Evolutionary conservation across 2,888 invertebrate genomes (phyloP).

Genomic region (Aphidoletes aphidimyza): DNA sequence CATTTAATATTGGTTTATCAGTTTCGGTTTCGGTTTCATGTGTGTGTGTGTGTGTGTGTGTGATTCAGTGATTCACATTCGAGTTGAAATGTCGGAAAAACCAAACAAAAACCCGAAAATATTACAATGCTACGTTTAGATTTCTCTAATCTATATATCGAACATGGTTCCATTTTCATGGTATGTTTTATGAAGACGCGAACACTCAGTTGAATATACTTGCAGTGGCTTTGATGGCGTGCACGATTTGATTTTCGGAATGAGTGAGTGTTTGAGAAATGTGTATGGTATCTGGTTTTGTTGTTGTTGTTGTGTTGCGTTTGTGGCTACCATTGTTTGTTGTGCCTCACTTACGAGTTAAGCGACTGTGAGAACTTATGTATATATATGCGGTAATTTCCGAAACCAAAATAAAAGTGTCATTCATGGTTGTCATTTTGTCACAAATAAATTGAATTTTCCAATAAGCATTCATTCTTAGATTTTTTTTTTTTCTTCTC

Average conservation of each 20-base stretch:
- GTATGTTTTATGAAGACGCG: background rate
- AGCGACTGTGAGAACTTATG: slow-evolving; percentile 27
- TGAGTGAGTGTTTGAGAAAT: too few species aligned
- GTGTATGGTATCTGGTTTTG: background rate
- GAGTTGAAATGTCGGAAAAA: background rate
- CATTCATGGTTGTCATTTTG: slow-evolving; percentile 53
- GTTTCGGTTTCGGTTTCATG: slow-evolving; percentile 52
- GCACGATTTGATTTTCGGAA: background rate
- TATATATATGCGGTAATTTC: slow-evolving; percentile 52
- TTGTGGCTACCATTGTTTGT: background rate
- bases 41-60: too few species aligned
- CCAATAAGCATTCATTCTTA: slow-evolving; percentile 35
- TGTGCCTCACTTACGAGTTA: slow-evolving; percentile 16
- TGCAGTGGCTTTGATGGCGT: background rate
- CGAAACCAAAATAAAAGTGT: slow-evolving; percentile 53
- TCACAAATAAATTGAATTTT: slow-evolving; percentile 54
- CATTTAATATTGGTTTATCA: slow-evolving; percentile 10
- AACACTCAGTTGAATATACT: background rate
- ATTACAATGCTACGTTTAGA: slow-evolving; percentile 28
- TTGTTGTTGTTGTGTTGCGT: background rate
- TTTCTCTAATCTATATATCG: slow-evolving; percentile 7
- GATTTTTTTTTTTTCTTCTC: background rate
- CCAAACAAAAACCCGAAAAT: slow-evolving; percentile 41
- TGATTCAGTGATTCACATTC: slow-evolving; percentile 3
- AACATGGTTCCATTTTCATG: background rate